Evolutionary conservation across 1,140 invertebrate species (phyloP).

Genomic region (Lutraria rhynchaena): DNA sequence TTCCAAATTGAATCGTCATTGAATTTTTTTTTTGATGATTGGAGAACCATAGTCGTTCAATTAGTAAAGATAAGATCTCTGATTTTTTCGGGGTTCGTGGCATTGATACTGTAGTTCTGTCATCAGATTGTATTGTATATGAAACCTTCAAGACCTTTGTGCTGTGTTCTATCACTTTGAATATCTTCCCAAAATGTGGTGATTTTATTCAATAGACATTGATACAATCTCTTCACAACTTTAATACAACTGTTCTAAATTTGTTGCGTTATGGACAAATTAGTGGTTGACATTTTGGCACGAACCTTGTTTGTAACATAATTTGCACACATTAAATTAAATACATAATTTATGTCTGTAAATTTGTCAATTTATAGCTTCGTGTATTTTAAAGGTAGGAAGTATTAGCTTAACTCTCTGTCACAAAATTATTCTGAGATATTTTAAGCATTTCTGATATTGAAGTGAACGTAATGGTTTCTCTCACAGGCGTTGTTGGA

Average conservation of each 20-base stretch:
- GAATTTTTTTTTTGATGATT: constrained; percentile 25
- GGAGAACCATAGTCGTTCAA: constrained; percentile 40
- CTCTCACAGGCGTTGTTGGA: no score
- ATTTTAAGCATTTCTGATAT: no score
- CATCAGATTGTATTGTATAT: constrained; percentile 43
- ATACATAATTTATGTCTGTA: no score
- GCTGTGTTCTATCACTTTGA: constrained; percentile 42
- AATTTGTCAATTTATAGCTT: no score
- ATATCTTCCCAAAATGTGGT: constrained; percentile 41
- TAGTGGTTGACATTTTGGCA: constrained; percentile 16
- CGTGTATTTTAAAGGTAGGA: no score
- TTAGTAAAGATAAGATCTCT: constrained; percentile 37
- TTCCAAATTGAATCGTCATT: constrained; percentile 25
- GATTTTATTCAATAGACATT: constrained; percentile 14
- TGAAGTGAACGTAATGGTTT: no score
- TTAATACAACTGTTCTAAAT: constrained; percentile 23
- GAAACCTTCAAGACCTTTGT: constrained; percentile 25
- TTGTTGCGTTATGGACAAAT: constrained; percentile 31
- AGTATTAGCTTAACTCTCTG: no score
- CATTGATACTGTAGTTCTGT: constrained; percentile 16
- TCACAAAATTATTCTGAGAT: no score
- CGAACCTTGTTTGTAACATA: constrained; percentile 3
- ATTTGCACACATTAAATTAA: no score
- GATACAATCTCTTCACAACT: constrained; percentile 43
- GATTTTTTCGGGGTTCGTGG: constrained; percentile 5